These are phyloP conservation scores for Nyctibius grandis DNA, from an alignment of 2,797 vertebrate species.

Conservation along the genomic window DNA sequence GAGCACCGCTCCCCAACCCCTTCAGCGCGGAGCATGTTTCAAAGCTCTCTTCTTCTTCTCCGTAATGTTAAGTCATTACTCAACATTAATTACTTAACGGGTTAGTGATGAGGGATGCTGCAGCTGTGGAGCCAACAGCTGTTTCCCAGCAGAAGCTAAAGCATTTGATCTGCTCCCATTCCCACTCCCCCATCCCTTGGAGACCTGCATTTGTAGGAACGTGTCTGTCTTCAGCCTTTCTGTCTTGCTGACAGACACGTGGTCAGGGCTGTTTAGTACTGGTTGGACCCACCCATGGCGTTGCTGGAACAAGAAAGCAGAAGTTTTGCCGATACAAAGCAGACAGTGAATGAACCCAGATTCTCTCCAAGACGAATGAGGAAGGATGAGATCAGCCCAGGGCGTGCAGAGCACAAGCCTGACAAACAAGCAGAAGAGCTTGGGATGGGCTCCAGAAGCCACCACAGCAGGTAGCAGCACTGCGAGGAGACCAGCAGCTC, in stretches of 20 bases:
- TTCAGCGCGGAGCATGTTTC: fast-evolving
- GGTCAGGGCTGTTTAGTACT: background rate
- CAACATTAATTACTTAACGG: no score
- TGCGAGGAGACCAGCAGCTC: background rate
- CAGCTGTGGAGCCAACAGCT: background rate
- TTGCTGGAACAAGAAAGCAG: background rate
- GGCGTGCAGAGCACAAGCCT: background rate
- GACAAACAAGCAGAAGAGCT: background rate
- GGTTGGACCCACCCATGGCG: background rate
- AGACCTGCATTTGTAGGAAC: background rate
- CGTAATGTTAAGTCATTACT: no score
- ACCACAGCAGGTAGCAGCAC: background rate
- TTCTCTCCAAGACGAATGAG: background rate
- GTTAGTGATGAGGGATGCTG: background rate
- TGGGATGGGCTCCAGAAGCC: background rate
- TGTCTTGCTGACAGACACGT: background rate
- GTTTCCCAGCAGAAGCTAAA: background rate
- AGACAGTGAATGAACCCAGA: background rate
- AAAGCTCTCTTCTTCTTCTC: background rate
- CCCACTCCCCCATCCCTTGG: background rate
- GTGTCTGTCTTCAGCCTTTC: background rate
- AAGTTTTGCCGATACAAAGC: background rate
- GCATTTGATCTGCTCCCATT: background rate
- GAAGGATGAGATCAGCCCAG: background rate
- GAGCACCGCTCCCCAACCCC: background rate